These are phyloP conservation scores for Monomorium pharaonis DNA, from an alignment of 1,140 invertebrate genomes.

Conservation along the genomic window DNA sequence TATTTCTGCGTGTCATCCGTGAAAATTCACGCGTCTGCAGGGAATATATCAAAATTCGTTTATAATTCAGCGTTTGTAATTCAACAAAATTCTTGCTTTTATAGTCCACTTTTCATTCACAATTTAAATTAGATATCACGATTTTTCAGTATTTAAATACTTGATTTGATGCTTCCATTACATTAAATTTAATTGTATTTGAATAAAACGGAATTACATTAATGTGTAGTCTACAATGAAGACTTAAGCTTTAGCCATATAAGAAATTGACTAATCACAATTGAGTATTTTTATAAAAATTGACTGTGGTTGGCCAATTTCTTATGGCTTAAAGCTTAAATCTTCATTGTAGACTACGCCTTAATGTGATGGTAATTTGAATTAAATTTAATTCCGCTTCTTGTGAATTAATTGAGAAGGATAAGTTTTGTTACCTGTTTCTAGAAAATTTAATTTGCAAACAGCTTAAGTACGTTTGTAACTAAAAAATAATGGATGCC, in stretches of 20 bases:
- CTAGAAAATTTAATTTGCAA: background rate
- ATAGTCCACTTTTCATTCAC: background rate
- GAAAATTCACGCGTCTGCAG: conserved; percentile 24
- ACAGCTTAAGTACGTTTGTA: background rate
- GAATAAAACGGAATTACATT: too few species aligned
- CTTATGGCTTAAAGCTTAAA: too few species aligned
- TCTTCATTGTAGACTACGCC: too few species aligned
- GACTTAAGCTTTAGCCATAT: too few species aligned
- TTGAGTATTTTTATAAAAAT: too few species aligned
- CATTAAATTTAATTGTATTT: background rate
- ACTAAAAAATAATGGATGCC: background rate
- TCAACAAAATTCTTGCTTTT: background rate
- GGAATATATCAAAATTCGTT: background rate
- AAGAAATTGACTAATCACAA: too few species aligned
- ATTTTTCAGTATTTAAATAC: background rate
- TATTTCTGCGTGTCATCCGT: conserved; percentile 10
- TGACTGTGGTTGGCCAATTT: too few species aligned
- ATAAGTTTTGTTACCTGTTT: background rate
- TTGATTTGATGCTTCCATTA: background rate
- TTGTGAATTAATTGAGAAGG: background rate
- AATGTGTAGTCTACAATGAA: too few species aligned
- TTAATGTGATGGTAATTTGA: too few species aligned
- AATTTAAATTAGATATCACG: background rate
- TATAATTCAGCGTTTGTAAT: background rate
- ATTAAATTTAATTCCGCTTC: background rate